Conservation (phyloP, 2,888 invertebrate genomes). For the Chrysina gloriosa region DNA sequence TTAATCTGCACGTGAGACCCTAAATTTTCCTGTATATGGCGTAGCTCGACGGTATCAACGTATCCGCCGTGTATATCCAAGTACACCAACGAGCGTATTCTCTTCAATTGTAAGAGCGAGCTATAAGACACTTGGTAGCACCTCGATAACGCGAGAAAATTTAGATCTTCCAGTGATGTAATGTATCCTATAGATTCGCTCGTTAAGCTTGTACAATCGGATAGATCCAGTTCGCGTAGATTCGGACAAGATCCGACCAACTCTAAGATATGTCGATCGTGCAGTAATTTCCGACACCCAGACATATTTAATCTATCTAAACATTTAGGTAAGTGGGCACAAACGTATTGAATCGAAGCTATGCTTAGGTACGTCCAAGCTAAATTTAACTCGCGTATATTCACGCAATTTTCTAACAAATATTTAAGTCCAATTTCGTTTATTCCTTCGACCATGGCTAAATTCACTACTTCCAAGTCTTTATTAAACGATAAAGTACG, state of each 20-base stretch:
- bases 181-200: constrained; percentile 71
- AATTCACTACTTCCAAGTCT: constrained; percentile 82
- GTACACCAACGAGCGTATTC: constrained; percentile 75
- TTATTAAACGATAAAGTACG: constrained; percentile 74
- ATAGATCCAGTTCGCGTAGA: constrained; percentile 86
- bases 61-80: constrained; percentile 89
- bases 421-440: constrained; percentile 72
- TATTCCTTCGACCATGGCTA: constrained; percentile 84
- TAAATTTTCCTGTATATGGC: constrained; percentile 69
- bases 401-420: constrained; percentile 72
- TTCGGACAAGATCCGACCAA: constrained; percentile 76
- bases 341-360: constrained; percentile 71
- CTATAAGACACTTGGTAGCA: constrained; percentile 82
- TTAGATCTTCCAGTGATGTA: constrained; percentile 71
- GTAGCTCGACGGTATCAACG: constrained; percentile 70
- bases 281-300: constrained; percentile 82
- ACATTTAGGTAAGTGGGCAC: constrained; percentile 71
- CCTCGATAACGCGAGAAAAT: constrained; percentile 83
- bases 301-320: constrained; percentile 83
- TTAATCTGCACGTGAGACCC: constrained; percentile 74
- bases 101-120: constrained; percentile 73
- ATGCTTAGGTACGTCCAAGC: constrained; percentile 82
- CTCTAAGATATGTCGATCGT: constrained; percentile 75
- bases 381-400: constrained; percentile 79
- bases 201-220: constrained; percentile 84